phyloP scores from a whole-genome alignment of 2,888 invertebrate genomes.

The Leptinotarsa rubiginosa region DNA sequence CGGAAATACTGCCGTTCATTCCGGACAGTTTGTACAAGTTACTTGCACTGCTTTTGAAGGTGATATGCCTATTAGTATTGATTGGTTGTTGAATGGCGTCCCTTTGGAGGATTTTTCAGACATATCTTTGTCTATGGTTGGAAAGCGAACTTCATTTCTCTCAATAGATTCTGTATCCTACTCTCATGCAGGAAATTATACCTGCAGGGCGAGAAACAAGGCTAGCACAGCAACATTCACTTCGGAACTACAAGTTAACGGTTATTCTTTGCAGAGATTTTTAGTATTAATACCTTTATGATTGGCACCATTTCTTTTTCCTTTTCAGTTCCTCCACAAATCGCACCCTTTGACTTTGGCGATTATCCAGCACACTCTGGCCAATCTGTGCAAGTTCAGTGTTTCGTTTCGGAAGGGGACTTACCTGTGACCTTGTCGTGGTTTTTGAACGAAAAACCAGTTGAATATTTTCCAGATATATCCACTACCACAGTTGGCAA shows the following conservation, averaged over 20 bases:
- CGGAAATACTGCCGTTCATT: conserved; percentile 73
- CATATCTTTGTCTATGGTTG: conserved; percentile 60
- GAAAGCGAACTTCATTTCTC: conserved; percentile 72
- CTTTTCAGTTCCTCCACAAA: conserved; percentile 55
- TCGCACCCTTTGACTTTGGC: conserved; percentile 68
- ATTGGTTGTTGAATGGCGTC: conserved; percentile 75
- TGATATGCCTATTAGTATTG: conserved; percentile 76
- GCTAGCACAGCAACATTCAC: conserved; percentile 68
- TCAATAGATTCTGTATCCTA: conserved; percentile 71
- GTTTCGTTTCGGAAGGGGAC: conserved; percentile 78
- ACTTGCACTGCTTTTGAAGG: conserved; percentile 78
- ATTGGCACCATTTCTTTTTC: conserved; percentile 33
- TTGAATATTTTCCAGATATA: conserved; percentile 42
- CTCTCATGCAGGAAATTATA: conserved; percentile 71
- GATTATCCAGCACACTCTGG: conserved; percentile 74
- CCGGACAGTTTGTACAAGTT: conserved; percentile 76
- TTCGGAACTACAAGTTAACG: conserved; percentile 67
- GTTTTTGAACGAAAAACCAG: conserved; percentile 72
- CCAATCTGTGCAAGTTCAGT: conserved; percentile 76
- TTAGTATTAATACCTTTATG: background rate
- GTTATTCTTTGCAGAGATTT: conserved; percentile 51
- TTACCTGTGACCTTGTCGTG: conserved; percentile 76
- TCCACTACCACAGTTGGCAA: conserved; percentile 64
- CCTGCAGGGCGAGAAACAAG: conserved; percentile 69
- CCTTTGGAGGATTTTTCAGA: conserved; percentile 52